Conservation (phyloP, 2,888 invertebrate genomes). For the Sarcophaga caerulescens region DNA sequence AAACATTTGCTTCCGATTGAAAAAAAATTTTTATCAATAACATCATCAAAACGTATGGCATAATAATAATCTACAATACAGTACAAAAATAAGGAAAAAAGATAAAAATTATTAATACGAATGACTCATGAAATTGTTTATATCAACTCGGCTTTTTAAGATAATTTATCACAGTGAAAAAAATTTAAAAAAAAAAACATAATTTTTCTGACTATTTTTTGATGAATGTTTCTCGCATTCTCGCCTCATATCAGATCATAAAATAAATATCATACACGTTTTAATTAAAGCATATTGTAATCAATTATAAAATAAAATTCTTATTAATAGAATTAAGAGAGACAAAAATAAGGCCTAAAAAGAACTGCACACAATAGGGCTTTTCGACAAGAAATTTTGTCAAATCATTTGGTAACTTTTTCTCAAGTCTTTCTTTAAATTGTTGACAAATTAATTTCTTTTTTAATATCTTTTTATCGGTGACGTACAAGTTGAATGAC, state of each 20-base stretch:
- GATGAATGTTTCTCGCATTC: not conserved
- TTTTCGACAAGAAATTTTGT: too few species aligned
- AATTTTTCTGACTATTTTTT: slow-evolving; percentile 13
- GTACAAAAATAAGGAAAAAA: too few species aligned
- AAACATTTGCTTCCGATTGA: too few species aligned
- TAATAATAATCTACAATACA: too few species aligned
- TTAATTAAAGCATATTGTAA: slow-evolving; percentile 19
- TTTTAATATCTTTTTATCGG: not conserved
- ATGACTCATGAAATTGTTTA: slow-evolving; percentile 1
- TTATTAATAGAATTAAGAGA: not conserved
- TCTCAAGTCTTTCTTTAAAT: not conserved
- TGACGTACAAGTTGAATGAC: not conserved
- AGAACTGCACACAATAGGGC: too few species aligned
- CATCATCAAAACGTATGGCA: too few species aligned
- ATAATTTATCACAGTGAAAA: slow-evolving; percentile 11
- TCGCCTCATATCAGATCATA: not conserved
- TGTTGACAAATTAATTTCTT: not conserved
- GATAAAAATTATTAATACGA: slow-evolving; percentile 5
- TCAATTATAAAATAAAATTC: slow-evolving; percentile 8
- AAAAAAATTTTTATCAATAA: too few species aligned
- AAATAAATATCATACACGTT: not conserved
- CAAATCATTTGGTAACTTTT: not conserved
- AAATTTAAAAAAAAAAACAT: not conserved
- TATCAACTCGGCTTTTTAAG: not conserved
- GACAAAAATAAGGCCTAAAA: too few species aligned